Percentiles rank a stretch among this genome's conserved stretches.
phyloP scores from a whole-genome alignment of 2,888 invertebrate genomes.

The Cordylochernes scorpioides region DNA sequence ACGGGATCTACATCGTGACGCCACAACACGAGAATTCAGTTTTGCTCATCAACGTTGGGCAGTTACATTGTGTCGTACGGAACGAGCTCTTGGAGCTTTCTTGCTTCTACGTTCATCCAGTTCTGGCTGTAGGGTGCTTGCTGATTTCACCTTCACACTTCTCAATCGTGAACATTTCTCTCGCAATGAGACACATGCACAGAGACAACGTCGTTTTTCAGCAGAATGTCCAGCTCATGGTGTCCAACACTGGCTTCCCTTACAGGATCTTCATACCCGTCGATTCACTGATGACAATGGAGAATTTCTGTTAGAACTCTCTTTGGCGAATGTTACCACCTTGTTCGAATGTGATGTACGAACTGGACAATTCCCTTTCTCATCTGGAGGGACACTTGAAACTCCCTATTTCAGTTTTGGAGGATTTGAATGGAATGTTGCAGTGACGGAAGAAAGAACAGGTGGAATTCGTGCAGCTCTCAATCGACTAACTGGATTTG shows the following conservation, averaged over 20 bases:
- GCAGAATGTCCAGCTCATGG: constrained; percentile 43
- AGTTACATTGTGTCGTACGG: constrained; percentile 44
- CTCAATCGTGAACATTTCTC: constrained; percentile 56
- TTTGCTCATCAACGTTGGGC: constrained; percentile 59
- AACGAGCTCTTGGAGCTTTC: constrained; percentile 48
- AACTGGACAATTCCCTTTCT: constrained; percentile 19
- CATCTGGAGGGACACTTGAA: constrained; percentile 24
- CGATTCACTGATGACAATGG: constrained; percentile 50
- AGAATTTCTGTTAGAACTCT: constrained; percentile 49
- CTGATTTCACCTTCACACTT: constrained; percentile 51
- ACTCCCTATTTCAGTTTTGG: constrained; percentile 45
- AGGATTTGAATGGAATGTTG: constrained; percentile 51
- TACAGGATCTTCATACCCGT: constrained; percentile 38
- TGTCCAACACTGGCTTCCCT: constrained; percentile 40
- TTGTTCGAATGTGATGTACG: constrained; percentile 42
- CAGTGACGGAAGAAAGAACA: constrained; percentile 16
- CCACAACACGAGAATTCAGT: constrained; percentile 50
- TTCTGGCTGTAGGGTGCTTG: constrained; percentile 37
- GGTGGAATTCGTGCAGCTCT: constrained; percentile 22
- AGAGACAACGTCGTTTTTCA: constrained; percentile 30
- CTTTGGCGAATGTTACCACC: constrained; percentile 43
- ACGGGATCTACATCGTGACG: constrained; percentile 46
- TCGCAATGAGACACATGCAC: constrained; percentile 48
- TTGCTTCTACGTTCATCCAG: constrained; percentile 47
- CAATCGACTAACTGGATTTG: constrained; percentile 47